Evolutionary conservation across 2,888 invertebrate genomes (phyloP).

Genomic region (Athalia rosae): DNA sequence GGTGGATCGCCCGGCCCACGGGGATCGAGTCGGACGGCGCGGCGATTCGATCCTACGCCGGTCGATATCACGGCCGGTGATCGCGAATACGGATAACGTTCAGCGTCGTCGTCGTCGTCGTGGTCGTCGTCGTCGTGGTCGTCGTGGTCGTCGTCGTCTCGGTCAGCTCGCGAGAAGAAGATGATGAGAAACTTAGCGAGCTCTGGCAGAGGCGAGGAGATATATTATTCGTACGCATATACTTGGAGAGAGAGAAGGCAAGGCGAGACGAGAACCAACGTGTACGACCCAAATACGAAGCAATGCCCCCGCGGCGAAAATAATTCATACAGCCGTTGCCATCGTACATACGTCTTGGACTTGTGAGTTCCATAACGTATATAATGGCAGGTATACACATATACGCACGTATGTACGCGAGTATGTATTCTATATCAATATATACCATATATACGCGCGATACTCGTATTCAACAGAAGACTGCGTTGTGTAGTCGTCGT

Average conservation of each 20-base stretch:
- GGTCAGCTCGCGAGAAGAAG: too few relatives aligned
- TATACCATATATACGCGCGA: too few relatives aligned
- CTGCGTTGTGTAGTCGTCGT: too few relatives aligned
- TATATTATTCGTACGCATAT: too few relatives aligned
- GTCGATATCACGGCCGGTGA: conserved; percentile 4
- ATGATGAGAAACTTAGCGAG: too few relatives aligned
- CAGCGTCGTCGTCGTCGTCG: too few relatives aligned
- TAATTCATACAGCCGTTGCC: conserved; percentile 68
- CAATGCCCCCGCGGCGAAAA: conserved; percentile 74
- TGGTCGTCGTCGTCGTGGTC: too few relatives aligned
- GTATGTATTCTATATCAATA: too few relatives aligned
- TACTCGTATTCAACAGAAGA: too few relatives aligned
- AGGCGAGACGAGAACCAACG: conserved; percentile 58
- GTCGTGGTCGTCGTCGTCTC: too few relatives aligned
- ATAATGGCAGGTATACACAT: too few relatives aligned
- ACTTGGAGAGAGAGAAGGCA: not conserved
- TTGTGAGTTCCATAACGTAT: conserved; percentile 7
- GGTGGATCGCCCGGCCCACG: not conserved
- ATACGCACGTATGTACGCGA: not conserved
- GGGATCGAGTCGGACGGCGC: not conserved
- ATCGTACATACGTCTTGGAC: conserved; percentile 27
- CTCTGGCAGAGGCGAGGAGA: too few relatives aligned
- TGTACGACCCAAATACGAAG: conserved; percentile 74
- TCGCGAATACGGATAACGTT: conserved; percentile 21
- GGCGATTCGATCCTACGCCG: not conserved